A percentile compares a stretch with the other conserved stretches of the same genome.
phyloP scores from a whole-genome alignment of 2,797 vertebrate genomes.

The Perodicticus potto region DNA sequence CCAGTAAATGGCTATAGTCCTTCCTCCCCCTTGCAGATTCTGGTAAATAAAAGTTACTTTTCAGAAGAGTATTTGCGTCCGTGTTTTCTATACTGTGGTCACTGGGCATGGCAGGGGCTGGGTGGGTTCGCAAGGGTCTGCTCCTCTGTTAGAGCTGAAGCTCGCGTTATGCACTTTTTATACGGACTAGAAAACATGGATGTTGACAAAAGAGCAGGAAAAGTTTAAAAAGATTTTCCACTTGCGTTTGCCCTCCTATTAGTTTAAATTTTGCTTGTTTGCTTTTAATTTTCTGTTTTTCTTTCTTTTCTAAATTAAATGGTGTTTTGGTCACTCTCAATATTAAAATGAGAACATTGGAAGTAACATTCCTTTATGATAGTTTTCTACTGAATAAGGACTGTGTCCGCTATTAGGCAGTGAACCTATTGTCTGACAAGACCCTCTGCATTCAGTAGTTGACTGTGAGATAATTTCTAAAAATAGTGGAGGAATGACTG shows the following conservation, averaged over 20 bases:
- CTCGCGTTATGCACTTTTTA: not conserved
- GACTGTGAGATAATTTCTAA: conserved; percentile 57
- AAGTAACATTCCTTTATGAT: not conserved
- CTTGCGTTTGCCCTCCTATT: not conserved
- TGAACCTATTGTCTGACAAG: conserved; percentile 24
- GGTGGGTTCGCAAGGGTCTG: not conserved
- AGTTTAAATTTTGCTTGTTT: conserved; percentile 8
- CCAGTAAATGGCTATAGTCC: conserved; percentile 33
- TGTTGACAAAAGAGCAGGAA: not conserved
- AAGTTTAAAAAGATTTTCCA: not conserved
- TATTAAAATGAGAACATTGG: conserved; percentile 16
- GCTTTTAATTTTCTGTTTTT: not conserved
- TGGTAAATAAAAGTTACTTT: conserved; percentile 70
- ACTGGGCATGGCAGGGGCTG: not conserved
- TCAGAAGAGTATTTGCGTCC: not conserved
- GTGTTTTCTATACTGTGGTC: not conserved
- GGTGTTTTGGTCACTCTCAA: conserved; percentile 22
- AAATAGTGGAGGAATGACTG: conserved; percentile 55
- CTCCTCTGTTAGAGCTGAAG: not conserved
- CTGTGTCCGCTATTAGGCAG: not conserved
- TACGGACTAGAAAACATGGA: not conserved
- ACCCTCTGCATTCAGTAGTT: not conserved
- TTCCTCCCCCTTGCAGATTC: not conserved
- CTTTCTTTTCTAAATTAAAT: not conserved
- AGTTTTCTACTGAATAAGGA: not conserved